Base-by-base conservation (phyloP, 2,113 vertebrate genomes). In the Castor canadensis region DNA sequence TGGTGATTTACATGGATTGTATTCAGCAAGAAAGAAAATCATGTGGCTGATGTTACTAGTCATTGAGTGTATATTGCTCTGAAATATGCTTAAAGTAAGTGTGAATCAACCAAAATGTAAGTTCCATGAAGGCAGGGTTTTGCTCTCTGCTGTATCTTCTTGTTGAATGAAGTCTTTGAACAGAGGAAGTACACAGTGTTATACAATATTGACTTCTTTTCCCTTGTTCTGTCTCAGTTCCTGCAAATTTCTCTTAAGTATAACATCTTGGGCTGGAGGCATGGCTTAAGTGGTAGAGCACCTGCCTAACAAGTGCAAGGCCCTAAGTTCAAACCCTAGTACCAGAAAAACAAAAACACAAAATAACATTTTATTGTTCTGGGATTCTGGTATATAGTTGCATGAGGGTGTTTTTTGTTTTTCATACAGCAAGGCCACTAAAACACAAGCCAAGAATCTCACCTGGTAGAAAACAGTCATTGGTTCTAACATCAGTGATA, bases 381-480 rank as follows among this genome's bases (percentile, higher is more conserved):
- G 15, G 73, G 52, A 87, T 71, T 84, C 56, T 89, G 43, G 49
- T 73, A 49, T 93, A 96, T 84, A 95, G 79, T 86, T 93, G 62
- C 19, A 62, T 72, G 67, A 64, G 22, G 30, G 62, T 67, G 5
- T 24, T 71, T 71, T 38, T 75, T 24, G 62, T 83, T 89, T 75
- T 72, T 26, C 12, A 17, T 62, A 60, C 24, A 72, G 6, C 58
- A 77, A 93, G 66, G 45, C 6, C 77, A 35, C 60, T 89, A 75
- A 54, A 89, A 87, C 32, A 38, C 20, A 83, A 87, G 9, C 9
- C 38, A 87, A 0, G 69, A 86, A 43, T 45, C 43, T 96, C 5
- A 32, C 45, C 40, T 83, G 32, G 58, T 69, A 58, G 47, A 56
- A n/a, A 95, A 88, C 10, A 58, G 66, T 26, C 72, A 30, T 86